Conservation (phyloP, 2,888 invertebrate species). For the Drosophila melanocephala region DNA sequence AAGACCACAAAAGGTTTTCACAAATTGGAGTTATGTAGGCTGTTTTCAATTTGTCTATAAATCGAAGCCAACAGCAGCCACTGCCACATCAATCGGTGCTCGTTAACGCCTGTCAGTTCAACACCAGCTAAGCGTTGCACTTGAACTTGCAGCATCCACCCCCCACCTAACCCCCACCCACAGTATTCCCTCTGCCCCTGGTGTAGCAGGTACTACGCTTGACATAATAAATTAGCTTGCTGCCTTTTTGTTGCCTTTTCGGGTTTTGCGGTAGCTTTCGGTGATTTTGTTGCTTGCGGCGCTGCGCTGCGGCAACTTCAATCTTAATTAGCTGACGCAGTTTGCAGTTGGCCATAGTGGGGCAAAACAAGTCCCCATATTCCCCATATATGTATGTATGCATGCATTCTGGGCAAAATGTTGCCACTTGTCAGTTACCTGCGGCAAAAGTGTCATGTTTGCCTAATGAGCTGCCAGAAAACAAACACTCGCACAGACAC, state of each 20-base stretch:
- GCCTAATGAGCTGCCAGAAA: conserved; percentile 51
- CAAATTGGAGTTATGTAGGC: not conserved
- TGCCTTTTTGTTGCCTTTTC: conserved; percentile 45
- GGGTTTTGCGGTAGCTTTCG: conserved; percentile 26
- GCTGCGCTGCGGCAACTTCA: conserved; percentile 68
- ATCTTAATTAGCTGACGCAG: conserved; percentile 78
- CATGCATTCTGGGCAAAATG: conserved; percentile 39
- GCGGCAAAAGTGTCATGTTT: conserved; percentile 51
- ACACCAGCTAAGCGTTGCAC: conserved; percentile 34
- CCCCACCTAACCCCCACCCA: not conserved
- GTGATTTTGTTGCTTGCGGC: conserved; percentile 32
- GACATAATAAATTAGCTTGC: conserved; percentile 70
- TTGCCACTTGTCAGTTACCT: conserved; percentile 28
- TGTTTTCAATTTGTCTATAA: conserved; percentile 2
- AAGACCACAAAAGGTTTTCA: conserved; percentile 5
- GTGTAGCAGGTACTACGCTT: conserved; percentile 46
- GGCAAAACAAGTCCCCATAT: conserved; percentile 34
- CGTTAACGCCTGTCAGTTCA: conserved; percentile 53
- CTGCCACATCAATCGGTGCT: conserved; percentile 37
- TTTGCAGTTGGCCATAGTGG: conserved; percentile 59
- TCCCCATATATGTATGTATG: conserved; percentile 44
- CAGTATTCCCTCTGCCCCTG: not conserved
- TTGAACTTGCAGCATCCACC: not conserved
- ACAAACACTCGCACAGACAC: conserved; percentile 10
- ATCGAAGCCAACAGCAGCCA: conserved; percentile 14